Base-by-base conservation (phyloP, 2,888 invertebrate species). In the Punctoribates punctum region DNA sequence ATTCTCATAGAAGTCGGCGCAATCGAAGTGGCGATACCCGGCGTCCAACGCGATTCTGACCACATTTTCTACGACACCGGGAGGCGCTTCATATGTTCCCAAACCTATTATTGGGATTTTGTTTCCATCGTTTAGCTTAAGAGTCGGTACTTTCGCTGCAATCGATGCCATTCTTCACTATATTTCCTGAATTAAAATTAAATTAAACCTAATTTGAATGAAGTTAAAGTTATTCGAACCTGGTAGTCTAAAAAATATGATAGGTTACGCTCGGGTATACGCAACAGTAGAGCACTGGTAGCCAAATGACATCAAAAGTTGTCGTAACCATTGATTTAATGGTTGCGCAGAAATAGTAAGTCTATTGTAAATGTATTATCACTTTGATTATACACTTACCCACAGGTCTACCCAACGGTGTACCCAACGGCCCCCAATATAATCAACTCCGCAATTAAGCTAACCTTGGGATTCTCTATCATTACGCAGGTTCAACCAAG, bases 11-110 rank as follows among this genome's bases (percentile, higher is more conserved):
- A 80, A 79, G 20, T 80, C 78, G 15, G 84, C 84, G 65, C 83
- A 82, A 77, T 84, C 84, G 74, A 84, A 80, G 75, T 83, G 82
- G n/a, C 83, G 81, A 77, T 84, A 84, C 13, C 84, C 83, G 73
- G 79, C 79, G 20, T 82, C 80, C 25, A 84, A 78, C 27, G 84
- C 82, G 5, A 74, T 27, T 15, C 20, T 15, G 65, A 74, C 70
- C 65, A 74, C 74, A 65, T 80, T 75, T 38, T 80, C 78, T 0
- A 83, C 82, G 75, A 82, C 81, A 17, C 82, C 82, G 25, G 11
- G 90, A 77, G 88, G 87, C 0, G 90, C 74, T 77, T 81, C 81
- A 80, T 80, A 82, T 20, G 82, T 82, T 17, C 82, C 82, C 17
- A 82, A 77, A 11, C 82, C 82, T 46, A 82, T 65, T 17, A 81